phyloP scores from a whole-genome alignment of 1,140 invertebrate species.

The Caerostris darwini region DNA sequence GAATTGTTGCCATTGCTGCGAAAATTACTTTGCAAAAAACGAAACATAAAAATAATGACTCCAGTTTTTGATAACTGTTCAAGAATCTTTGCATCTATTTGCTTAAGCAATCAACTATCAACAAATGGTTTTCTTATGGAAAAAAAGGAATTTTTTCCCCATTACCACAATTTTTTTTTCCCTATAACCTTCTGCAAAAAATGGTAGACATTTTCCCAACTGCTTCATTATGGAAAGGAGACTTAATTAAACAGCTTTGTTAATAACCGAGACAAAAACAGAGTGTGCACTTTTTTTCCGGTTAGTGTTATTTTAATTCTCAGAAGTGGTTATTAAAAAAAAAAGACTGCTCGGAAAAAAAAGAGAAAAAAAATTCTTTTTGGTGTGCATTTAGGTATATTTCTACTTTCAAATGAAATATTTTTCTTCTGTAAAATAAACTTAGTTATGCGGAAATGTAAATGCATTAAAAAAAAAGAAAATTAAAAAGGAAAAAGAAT shows the following conservation, averaged over 20 bases:
- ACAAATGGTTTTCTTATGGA: slow-evolving; percentile 14
- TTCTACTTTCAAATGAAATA: too few species aligned
- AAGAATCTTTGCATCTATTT: slow-evolving; percentile 41
- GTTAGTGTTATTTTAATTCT: too few species aligned
- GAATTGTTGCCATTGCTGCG: too few species aligned
- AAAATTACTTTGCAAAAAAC: background rate
- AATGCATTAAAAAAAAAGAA: too few species aligned
- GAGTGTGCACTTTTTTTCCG: too few species aligned
- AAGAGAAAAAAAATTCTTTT: too few species aligned
- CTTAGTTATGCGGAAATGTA: too few species aligned
- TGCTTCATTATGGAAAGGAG: background rate
- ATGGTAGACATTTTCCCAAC: background rate
- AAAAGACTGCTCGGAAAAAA: too few species aligned
- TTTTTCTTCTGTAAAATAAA: too few species aligned
- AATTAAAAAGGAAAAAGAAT: too few species aligned
- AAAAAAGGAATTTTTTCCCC: background rate
- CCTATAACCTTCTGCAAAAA: background rate
- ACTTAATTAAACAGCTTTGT: slow-evolving; percentile 12
- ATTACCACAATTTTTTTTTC: background rate
- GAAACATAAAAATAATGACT: background rate
- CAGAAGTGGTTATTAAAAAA: too few species aligned
- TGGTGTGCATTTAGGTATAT: too few species aligned
- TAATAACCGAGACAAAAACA: background rate
- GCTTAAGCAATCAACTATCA: slow-evolving; percentile 45
- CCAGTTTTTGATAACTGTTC: background rate